Evolutionary conservation across 2,797 vertebrate species (phyloP), one percentile per base, ranked within the genome.

Genomic region (Peromyscus melanophrys): DNA sequence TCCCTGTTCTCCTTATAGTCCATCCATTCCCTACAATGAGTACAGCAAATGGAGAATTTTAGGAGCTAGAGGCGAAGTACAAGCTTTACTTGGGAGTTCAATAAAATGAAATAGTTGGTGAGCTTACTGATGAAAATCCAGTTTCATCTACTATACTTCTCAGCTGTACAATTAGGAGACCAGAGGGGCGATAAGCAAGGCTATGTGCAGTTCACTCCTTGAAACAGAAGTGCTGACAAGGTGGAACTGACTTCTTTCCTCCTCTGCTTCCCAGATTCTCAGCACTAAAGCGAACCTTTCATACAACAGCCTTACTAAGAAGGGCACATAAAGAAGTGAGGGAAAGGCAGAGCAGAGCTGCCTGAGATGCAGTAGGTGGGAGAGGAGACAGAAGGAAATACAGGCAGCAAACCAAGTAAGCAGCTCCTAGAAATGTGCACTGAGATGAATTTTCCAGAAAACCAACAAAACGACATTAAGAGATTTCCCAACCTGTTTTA

Each of bases 21-120:
- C 12, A 11, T 55, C 40, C 75, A 43, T 21, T 86, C 52, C 27
- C 65, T 91, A 91, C 21, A 63, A 84, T 84, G 86, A 83, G 77
- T 88, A 81, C 1, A 93, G 89, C 37, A 95, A 88, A 78, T 61
- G 40, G 31, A 93, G 40, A 92, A 52, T 49, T 86, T 40, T 71
- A 57, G 65, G 19, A 76, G 21, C 40, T 87, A 49, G n/a, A 88
- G 23, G n/a, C 23, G 4, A 97, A 86, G 23, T 89, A 43, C 7
- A 91, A 89, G 25, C 23, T 93, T 76, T 95, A 81, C 0, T 1
- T 63, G 27, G 12, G 17, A 46, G 80, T 96, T 94, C 14, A 92
- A 19, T 19, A 76, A 67, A 16, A 52, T 6, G 73, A 89, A 81
- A 81, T n/a, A 49, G 52, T 2, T 63, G 14, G 17, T 71, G 83